Conservation (phyloP, 2,888 invertebrate species). For the Phyto melanocephala region DNA sequence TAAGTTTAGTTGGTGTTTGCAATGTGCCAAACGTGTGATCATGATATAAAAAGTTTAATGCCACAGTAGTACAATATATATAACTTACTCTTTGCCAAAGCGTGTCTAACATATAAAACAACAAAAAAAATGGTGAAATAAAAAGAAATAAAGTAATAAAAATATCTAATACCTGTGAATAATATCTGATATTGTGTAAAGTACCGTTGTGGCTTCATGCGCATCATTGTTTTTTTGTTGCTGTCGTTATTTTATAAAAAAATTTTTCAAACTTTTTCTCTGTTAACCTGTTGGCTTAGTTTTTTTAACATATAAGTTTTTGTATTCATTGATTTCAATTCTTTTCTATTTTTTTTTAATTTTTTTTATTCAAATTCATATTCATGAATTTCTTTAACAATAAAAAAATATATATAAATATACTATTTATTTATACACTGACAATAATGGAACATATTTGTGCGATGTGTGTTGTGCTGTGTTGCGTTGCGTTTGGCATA, state of each 20-base stretch:
- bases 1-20: background rate
- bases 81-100: conserved; percentile 31
- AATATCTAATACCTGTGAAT: background rate
- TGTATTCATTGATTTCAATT: background rate
- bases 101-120: conserved; percentile 33
- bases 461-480: background rate
- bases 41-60: conserved; percentile 14
- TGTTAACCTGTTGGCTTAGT: conserved; percentile 66
- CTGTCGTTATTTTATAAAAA: background rate
- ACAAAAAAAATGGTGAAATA: background rate
- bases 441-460: background rate
- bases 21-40: conserved; percentile 37
- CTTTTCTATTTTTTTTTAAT: conserved; percentile 1
- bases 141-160: background rate
- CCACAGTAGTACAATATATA: background rate
- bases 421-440: background rate
- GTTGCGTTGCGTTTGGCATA: conserved; percentile 30
- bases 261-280: conserved; percentile 49
- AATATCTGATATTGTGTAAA: conserved; percentile 17
- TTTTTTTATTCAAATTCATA: conserved; percentile 36
- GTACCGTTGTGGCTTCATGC: conserved; percentile 46
- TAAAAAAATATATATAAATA: background rate
- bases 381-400: conserved; percentile 28
- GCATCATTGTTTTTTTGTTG: conserved; percentile 26
- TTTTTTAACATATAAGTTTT: conserved; percentile 30